A percentile compares a stretch with the other conserved stretches of the same genome.
These are phyloP conservation scores for Pectinophora gossypiella DNA, from an alignment of 1,140 invertebrate species.

Conservation along the genomic window DNA sequence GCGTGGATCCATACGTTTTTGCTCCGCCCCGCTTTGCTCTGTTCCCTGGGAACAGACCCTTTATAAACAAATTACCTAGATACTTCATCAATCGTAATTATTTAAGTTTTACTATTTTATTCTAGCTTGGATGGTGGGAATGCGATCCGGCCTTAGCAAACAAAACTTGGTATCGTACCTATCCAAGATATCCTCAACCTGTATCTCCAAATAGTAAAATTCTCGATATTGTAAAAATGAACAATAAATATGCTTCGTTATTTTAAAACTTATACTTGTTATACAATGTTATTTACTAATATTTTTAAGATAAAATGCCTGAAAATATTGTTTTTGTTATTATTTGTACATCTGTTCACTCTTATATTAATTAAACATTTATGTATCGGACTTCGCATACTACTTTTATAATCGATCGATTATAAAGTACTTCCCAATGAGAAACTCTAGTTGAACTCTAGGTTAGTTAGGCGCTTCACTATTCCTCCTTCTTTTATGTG, in stretches of 20 bases:
- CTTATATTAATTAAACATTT: not conserved
- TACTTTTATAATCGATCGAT: not conserved
- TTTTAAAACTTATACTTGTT: slow-evolving; percentile 30
- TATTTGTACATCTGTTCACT: no score
- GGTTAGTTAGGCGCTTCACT: not conserved
- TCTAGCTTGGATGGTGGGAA: slow-evolving; percentile 57
- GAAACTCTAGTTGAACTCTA: not conserved
- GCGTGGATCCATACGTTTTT: no score
- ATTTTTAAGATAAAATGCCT: not conserved
- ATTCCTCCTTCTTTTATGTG: slow-evolving; percentile 24
- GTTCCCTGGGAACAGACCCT: no score
- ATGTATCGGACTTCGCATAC: not conserved
- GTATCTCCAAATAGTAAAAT: slow-evolving; percentile 48
- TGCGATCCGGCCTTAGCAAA: slow-evolving; percentile 37
- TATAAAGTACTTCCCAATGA: not conserved
- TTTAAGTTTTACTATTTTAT: slow-evolving; percentile 8
- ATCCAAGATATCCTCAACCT: slow-evolving; percentile 47
- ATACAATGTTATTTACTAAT: not conserved
- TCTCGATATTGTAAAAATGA: slow-evolving; percentile 53
- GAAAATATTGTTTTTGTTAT: not conserved
- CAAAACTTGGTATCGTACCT: slow-evolving; percentile 39
- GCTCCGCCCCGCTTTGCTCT: no score
- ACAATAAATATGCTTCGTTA: slow-evolving; percentile 62
- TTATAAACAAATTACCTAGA: no score
- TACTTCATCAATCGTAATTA: no score